phyloP scores from a whole-genome alignment of 2,797 vertebrate genomes.

The Jordanella pulchra region DNA sequence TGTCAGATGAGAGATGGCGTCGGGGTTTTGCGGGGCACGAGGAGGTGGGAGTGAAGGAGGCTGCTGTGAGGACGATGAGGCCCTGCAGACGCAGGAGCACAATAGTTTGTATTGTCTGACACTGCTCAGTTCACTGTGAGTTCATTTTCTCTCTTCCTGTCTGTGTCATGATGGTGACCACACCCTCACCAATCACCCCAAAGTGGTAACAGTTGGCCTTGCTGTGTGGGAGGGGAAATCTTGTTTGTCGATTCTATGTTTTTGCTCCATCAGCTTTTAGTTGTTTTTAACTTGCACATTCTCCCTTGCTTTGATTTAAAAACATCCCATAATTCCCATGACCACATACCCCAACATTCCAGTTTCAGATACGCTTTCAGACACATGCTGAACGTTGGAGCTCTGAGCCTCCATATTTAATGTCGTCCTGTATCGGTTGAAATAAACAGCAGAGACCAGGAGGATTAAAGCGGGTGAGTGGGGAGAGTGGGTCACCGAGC shows the following conservation, averaged over 20 bases:
- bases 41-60: conserved; percentile 57
- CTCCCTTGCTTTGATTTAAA: conserved; percentile 45
- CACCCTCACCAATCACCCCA: conserved; percentile 45
- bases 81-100: conserved; percentile 55
- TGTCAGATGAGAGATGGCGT: conserved; percentile 15
- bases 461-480: conserved; percentile 27
- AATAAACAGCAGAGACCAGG: conserved; percentile 19
- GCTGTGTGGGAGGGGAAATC: conserved; percentile 9
- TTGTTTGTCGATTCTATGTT: background rate
- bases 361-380: conserved; percentile 40
- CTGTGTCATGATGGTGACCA: conserved; percentile 43
- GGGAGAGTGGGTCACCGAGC: conserved; percentile 29
- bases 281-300: conserved; percentile 30
- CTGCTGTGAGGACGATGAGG: conserved; percentile 72
- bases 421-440: conserved; percentile 43
- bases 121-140: conserved; percentile 67
- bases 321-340: conserved; percentile 70
- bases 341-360: conserved; percentile 69
- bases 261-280: conserved; percentile 17
- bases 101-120: conserved; percentile 76
- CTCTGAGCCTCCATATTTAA: conserved; percentile 29
- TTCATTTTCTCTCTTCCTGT: conserved; percentile 71
- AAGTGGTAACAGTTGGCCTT: background rate
- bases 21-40: conserved; percentile 24
- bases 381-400: conserved; percentile 5